Evolutionary conservation across 23 tunicate genomes (phyloP), one percentile per base, ranked within the genome.

Genomic region (Trididemnum clinides): DNA sequence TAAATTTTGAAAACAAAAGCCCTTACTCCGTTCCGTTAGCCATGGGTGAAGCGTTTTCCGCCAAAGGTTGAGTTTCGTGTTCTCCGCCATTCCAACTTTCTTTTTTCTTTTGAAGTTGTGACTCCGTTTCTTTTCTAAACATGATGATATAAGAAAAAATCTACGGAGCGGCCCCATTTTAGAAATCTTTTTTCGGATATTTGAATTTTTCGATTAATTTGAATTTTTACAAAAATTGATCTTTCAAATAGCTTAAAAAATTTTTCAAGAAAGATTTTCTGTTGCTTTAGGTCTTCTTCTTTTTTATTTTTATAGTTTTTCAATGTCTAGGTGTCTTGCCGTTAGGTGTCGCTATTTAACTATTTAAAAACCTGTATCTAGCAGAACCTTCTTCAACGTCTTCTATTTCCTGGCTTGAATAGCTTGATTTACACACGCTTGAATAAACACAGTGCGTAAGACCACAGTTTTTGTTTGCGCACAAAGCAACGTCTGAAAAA

Each of bases 21-120:
- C 30, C 83, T 7, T 78, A 78, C 83, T 78, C 83, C 7, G 83
- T 32, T 51, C 83, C 83, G 28, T 78, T 78, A 7, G 83, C 65
- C 51, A 78, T 51, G 4, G 83, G 83, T 31, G 28, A 65, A 26
- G 37, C 66, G 38, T 78, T 66, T 30, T 78, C 21, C 4, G 83
- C 83, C 19, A 78, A 29, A 22, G 83, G 83, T 78, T 78, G 83
- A 2, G 51, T 78, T 12, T 78, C 83, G 18, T 4, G 2, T 10
- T 12, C 21, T 66, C 25, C 83, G 15, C 28, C 32, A 19, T 2
- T 25, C 21, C 7, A 7, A 7, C 33, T 12, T 12, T 39, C 81
- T 37, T 74, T 28, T 39, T 36, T 7, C 59, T 74, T 74, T 22
- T 62, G 27, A 12, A n/a, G n/a, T 63, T 23, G 27, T 25, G 23